Base-by-base conservation (phyloP, 1,140 invertebrate species). In the Psilanteris sp. region DNA sequence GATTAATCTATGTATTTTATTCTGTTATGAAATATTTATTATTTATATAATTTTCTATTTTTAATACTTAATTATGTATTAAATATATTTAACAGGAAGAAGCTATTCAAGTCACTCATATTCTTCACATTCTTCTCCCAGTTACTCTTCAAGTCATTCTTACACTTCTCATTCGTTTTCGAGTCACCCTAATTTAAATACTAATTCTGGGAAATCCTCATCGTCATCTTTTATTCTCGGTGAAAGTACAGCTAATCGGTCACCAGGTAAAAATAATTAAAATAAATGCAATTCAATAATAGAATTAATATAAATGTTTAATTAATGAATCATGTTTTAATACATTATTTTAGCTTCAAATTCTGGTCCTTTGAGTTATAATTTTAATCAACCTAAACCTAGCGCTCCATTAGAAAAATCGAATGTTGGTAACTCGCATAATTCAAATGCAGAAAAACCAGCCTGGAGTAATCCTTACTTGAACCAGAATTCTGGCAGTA, bases 41-140 rank as follows among this genome's bases (percentile, higher is more conserved):
- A n/a, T n/a, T n/a, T n/a, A n/a, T n/a, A n/a, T n/a, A n/a, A n/a
- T n/a, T n/a, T n/a, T n/a, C n/a, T n/a, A n/a, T n/a, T n/a, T n/a
- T n/a, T n/a, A n/a, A n/a, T n/a, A n/a, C n/a, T n/a, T n/a, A n/a
- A n/a, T n/a, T n/a, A n/a, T n/a, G n/a, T n/a, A n/a, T n/a, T n/a
- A n/a, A n/a, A n/a, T n/a, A n/a, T n/a, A 29, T 24, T 13, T 43
- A 22, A 7, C 26, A 62, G 57, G 57, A 50, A 54, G 27, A 22
- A 5, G 20, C 11, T 41, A 34, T 41, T 37, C 55, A 9, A 10
- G 26, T 8, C 29, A 11, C 8, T 59, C 54, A 5, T 36, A 46
- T 15, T 26, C 46, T 36, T 67, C 64, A 7, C 41, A 36, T 16
- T 41, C 48, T 13, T 31, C 32, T 37, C 7, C 32, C 4, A 27